Percentiles rank a stretch among this genome's conserved stretches.
Conservation (phyloP, 2,113 vertebrate genomes). For the Nansenia antarctica region DNA sequence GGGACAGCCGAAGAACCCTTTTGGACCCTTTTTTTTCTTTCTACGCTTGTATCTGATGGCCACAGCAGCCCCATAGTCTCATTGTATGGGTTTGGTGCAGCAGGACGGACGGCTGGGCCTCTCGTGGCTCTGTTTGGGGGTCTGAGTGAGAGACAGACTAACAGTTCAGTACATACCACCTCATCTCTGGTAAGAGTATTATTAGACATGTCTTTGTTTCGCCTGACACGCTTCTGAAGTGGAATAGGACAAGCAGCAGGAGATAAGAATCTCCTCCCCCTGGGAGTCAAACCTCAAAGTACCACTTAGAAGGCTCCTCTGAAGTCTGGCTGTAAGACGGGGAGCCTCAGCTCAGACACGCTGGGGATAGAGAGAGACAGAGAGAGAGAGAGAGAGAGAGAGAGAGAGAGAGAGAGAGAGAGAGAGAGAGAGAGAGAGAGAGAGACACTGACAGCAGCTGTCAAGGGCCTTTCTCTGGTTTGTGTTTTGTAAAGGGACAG, state of each 20-base stretch:
- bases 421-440: background rate
- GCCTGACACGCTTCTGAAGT: slow-evolving; percentile 58
- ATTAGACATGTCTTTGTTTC: slow-evolving; percentile 70
- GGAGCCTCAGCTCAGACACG: slow-evolving; percentile 39
- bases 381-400: background rate
- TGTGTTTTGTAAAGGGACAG: slow-evolving; percentile 21
- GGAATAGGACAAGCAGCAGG: slow-evolving; percentile 52
- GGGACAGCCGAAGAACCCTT: too few relatives aligned
- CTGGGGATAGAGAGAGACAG: background rate
- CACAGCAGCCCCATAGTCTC: slow-evolving; percentile 33
- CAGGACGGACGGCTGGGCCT: slow-evolving; percentile 2
- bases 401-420: background rate
- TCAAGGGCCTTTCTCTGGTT: slow-evolving; percentile 28
- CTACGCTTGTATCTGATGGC: slow-evolving; percentile 38
- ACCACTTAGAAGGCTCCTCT: slow-evolving; percentile 62
- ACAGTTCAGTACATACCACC: slow-evolving; percentile 43
- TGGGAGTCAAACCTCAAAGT: slow-evolving; percentile 70
- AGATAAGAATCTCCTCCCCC: slow-evolving; percentile 65
- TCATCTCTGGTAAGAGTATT: slow-evolving; percentile 51
- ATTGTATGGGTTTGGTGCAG: background rate
- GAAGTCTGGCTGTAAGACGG: slow-evolving; percentile 46
- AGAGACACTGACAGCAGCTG: slow-evolving; percentile 54
- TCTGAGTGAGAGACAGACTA: slow-evolving; percentile 40
- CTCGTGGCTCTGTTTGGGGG: slow-evolving; percentile 26
- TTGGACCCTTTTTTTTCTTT: too few relatives aligned